Evolutionary conservation across 2,797 vertebrate species (phyloP).

Genomic region (Argya squamiceps): DNA sequence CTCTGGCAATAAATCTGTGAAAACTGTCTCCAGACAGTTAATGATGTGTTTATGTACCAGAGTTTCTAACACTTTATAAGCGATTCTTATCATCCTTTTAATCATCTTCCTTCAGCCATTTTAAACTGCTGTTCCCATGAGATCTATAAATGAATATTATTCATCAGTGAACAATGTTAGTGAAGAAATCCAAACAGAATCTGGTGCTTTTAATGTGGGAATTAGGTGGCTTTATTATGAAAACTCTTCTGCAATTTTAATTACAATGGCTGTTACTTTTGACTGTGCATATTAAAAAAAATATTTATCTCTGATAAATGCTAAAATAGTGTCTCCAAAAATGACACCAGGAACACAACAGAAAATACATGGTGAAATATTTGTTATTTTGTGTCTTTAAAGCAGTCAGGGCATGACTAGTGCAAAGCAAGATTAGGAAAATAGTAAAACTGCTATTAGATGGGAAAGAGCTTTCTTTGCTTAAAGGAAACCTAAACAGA

Average conservation of each 20-base stretch:
- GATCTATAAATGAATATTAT: neutral
- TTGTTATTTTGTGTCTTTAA: neutral
- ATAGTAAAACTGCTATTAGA: neutral
- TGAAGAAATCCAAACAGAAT: neutral
- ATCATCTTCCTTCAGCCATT: neutral
- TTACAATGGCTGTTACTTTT: neutral
- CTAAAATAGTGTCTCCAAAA: neutral
- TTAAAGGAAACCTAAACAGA: neutral
- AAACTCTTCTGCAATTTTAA: neutral
- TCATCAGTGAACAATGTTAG: neutral
- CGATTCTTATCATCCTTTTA: neutral
- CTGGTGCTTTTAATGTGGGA: neutral
- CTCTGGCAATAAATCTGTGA: neutral
- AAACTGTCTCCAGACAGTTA: neutral
- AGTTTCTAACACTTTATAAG: neutral
- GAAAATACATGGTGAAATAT: neutral
- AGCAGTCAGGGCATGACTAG: neutral
- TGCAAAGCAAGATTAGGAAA: neutral
- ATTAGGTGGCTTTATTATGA: neutral
- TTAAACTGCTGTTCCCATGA: neutral
- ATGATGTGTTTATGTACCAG: neutral
- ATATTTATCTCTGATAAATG: neutral
- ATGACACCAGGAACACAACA: neutral
- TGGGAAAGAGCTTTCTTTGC: neutral
- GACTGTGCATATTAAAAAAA: neutral